Conservation (phyloP, 2,888 invertebrate genomes). For the Myathropa florea region DNA sequence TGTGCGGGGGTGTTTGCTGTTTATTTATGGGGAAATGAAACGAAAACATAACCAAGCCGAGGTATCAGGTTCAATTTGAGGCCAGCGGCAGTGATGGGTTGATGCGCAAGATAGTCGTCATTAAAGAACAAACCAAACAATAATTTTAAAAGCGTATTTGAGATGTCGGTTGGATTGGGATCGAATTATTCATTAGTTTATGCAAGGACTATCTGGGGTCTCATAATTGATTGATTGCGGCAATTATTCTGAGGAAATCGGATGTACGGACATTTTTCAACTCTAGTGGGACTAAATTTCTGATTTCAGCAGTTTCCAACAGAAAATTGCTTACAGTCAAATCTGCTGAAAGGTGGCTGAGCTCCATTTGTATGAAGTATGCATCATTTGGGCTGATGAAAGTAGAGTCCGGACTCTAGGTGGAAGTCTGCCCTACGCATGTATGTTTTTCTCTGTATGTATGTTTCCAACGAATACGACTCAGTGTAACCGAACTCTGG, state of each 20-base stretch:
- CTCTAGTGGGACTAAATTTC: not conserved
- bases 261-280: not conserved
- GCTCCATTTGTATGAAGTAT: too few relatives aligned
- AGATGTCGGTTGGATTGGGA: not conserved
- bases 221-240: not conserved
- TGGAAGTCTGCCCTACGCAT: too few relatives aligned
- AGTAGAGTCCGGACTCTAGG: too few relatives aligned
- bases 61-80: not conserved
- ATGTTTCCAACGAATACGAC: too few relatives aligned
- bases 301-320: not conserved
- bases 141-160: not conserved
- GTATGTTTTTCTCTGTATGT: too few relatives aligned
- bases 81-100: not conserved
- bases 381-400: too few relatives aligned
- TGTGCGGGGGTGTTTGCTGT: not conserved
- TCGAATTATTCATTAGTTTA: not conserved
- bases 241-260: not conserved
- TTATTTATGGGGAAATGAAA: conserved; percentile 13
- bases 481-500: not conserved
- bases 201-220: not conserved
- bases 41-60: not conserved
- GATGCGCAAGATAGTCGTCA: not conserved
- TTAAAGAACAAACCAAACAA: not conserved
- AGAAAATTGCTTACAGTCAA: too few relatives aligned
- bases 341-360: too few relatives aligned